Evolutionary conservation across 2,888 invertebrate genomes (phyloP).

Genomic region (Platycheirus albimanus): DNA sequence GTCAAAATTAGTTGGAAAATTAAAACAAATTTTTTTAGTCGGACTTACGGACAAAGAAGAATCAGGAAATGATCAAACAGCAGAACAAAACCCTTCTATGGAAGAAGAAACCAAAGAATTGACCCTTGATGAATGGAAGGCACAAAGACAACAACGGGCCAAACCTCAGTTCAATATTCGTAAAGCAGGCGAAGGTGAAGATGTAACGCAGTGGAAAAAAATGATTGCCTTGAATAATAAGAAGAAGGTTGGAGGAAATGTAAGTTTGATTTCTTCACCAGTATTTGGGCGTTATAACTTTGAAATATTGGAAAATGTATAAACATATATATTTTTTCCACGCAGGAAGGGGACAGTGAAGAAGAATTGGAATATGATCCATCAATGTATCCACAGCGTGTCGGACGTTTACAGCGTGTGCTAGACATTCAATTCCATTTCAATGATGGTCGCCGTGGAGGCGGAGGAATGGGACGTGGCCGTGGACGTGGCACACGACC

Average conservation of each 20-base stretch:
- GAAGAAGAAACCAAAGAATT: constrained; percentile 92
- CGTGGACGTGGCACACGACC: constrained; percentile 83
- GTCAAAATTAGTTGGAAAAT: too few relatives aligned
- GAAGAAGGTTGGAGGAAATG: constrained; percentile 83
- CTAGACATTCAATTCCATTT: constrained; percentile 95
- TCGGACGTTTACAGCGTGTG: constrained; percentile 92
- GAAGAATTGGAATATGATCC: constrained; percentile 89
- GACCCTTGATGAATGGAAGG: constrained; percentile 97
- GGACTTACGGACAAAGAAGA: constrained; percentile 80
- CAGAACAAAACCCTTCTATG: constrained; percentile 83
- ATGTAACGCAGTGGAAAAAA: constrained; percentile 95
- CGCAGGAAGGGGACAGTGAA: constrained; percentile 84
- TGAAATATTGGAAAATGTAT: too few relatives aligned
- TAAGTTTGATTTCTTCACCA: constrained; percentile 6
- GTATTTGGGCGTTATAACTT: neutral
- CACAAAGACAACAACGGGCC: constrained; percentile 89
- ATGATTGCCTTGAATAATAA: constrained; percentile 90
- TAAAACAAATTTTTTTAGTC: constrained; percentile 17
- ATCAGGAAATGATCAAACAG: constrained; percentile 80
- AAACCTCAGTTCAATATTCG: constrained; percentile 95
- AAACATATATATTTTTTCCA: neutral
- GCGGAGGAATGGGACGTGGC: constrained; percentile 86
- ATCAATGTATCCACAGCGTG: constrained; percentile 92
- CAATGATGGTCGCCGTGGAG: constrained; percentile 90
- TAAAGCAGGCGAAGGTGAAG: constrained; percentile 97